phyloP scores from a whole-genome alignment of 1,140 invertebrate genomes.

The Pristionchus pacificus region DNA sequence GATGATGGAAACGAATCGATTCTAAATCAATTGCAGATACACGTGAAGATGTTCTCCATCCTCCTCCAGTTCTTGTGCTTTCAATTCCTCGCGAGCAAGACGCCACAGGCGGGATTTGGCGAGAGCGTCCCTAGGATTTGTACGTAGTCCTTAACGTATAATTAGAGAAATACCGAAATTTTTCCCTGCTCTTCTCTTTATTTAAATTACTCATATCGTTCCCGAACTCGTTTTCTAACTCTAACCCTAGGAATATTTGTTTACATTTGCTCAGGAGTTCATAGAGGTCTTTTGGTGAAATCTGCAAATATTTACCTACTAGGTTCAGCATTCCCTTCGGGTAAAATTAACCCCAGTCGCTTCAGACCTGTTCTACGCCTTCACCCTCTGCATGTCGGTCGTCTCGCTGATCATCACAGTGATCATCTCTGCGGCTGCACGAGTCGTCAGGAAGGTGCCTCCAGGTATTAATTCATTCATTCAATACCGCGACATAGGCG shows the following conservation, averaged over 20 bases:
- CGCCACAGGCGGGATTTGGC: conserved; percentile 36
- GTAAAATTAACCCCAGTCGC: no score
- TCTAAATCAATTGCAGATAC: no score
- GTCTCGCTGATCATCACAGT: conserved; percentile 36
- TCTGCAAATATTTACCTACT: no score
- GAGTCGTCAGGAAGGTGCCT: conserved; percentile 33
- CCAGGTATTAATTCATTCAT: conserved; percentile 22
- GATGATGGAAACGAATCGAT: no score
- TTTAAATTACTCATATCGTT: conserved; percentile 11
- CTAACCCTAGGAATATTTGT: no score
- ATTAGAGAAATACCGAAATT: no score
- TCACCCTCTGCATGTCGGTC: conserved; percentile 35
- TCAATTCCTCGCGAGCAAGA: conserved; percentile 37
- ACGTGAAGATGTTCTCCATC: conserved; percentile 40
- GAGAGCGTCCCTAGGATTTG: conserved; percentile 38
- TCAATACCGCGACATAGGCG: background rate
- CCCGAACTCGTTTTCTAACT: no score
- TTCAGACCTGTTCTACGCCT: conserved; percentile 40
- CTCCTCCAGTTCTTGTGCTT: conserved; percentile 41
- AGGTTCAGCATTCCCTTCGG: no score
- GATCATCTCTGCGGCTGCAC: conserved; percentile 34
- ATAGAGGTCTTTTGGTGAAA: no score
- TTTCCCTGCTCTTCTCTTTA: no score
- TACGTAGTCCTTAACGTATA: conserved; percentile 17
- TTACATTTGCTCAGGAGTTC: no score